Evolutionary conservation across 2,113 vertebrate species (phyloP), one percentile per base, ranked within the genome.

Genomic region (Gymnarchus niloticus): DNA sequence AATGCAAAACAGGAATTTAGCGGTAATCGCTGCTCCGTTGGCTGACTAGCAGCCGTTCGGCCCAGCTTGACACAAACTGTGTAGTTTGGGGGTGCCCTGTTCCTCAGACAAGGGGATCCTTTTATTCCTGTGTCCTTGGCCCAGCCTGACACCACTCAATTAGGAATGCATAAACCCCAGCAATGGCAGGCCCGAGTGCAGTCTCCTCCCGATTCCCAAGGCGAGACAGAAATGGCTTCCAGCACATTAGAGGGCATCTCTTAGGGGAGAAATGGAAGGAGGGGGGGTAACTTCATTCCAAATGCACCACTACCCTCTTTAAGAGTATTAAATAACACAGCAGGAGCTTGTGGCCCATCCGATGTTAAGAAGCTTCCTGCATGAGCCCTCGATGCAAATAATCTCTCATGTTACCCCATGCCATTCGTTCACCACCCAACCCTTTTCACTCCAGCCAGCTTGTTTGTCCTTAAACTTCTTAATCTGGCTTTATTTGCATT

Each of bases 401-500:
- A 57, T 56, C 81, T 41, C 46, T 56, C 21, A 17, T 33, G 21
- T 59, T 12, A 59, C 28, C 37, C 52, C 12, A 19, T 19, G 6
- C n/a, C 56, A 41, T 25, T 44, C 9, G 28, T 44, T 37, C 51
- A 84, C 57, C 54, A 52, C 54, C 49, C 52, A 77, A 54, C 61
- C 44, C 28, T 49, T 49, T 48, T 48, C 61, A 37, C 28, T 46
- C 61, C 2, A 54, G 17, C 61, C 46, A 76, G 61, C 49, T 76
- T 9, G 44, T 76, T 77, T 73, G 65, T 54, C 65, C 84, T 46
- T 76, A 54, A 85, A 85, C 25, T 76, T 51, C 46, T 21, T 77
- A 73, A 85, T 85, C 85, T 44, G 51, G 78, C 80, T 14, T 86
- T 82, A 52, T 85, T 85, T 76, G 33, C 28, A 49, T 65, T 46